These are phyloP conservation scores for Meloidogyne floridensis DNA, from an alignment of 1,140 invertebrate genomes.

Conservation along the genomic window DNA sequence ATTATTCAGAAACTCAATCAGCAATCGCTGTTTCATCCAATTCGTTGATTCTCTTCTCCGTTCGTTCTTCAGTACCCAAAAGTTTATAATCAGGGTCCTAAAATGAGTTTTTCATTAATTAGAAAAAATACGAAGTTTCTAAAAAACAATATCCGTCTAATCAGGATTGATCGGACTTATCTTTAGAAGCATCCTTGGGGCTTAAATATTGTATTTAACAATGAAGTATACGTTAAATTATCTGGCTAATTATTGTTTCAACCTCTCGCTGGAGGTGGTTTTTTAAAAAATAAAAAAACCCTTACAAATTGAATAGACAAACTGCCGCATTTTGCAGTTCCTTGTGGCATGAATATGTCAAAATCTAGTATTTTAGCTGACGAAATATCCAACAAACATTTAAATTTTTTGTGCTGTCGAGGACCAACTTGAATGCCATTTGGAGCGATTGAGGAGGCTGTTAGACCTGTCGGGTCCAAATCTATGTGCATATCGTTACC, in stretches of 20 bases:
- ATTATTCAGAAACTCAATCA: background rate
- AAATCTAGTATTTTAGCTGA: background rate
- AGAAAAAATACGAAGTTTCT: background rate
- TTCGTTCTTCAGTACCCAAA: background rate
- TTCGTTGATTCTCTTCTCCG: background rate
- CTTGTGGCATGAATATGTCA: background rate
- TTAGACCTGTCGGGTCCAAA: background rate
- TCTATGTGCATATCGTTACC: background rate
- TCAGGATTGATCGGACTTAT: too few relatives aligned
- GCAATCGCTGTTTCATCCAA: background rate
- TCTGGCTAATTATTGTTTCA: too few relatives aligned
- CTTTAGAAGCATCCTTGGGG: too few relatives aligned
- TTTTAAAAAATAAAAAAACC: background rate
- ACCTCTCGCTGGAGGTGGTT: too few relatives aligned
- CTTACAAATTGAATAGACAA: constrained; percentile 1
- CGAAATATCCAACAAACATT: background rate
- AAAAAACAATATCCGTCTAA: too few relatives aligned
- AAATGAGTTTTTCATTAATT: background rate
- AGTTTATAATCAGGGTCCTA: background rate
- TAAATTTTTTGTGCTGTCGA: background rate
- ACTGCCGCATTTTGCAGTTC: background rate
- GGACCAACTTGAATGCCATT: background rate
- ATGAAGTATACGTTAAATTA: too few relatives aligned
- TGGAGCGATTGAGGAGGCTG: background rate
- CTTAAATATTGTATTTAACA: too few relatives aligned